Percentiles rank a stretch among this genome's conserved stretches.
Conservation (phyloP, 2,113 vertebrate genomes). For the Ellobius talpinus region DNA sequence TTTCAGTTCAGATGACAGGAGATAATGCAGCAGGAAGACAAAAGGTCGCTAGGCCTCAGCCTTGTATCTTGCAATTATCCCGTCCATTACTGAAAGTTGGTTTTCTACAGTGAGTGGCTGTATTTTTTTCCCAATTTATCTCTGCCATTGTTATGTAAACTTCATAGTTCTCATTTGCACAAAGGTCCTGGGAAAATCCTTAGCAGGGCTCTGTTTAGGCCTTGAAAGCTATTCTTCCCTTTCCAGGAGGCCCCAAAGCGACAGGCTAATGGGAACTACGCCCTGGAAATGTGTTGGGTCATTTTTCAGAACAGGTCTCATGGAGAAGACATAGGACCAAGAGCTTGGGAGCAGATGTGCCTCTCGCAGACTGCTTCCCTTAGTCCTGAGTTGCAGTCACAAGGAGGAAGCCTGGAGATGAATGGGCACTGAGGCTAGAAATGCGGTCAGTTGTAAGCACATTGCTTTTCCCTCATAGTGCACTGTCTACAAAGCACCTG, state of each 20-base stretch:
- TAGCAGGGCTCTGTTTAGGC: neutral
- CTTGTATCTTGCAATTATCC: neutral
- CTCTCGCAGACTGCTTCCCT: neutral
- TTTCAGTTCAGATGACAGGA: neutral
- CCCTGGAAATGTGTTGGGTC: constrained; percentile 10
- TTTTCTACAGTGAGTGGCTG: neutral
- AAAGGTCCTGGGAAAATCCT: neutral
- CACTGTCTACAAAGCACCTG: neutral
- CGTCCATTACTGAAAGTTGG: neutral
- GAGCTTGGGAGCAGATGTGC: neutral
- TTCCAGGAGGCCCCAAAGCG: neutral
- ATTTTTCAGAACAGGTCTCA: neutral
- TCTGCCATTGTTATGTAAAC: constrained; percentile 3
- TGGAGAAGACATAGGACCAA: neutral
- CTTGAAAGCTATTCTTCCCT: neutral
- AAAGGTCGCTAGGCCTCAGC: neutral
- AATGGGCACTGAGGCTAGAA: neutral
- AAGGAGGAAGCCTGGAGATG: constrained; percentile 3
- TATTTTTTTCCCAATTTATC: neutral
- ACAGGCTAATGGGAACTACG: neutral
- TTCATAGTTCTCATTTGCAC: neutral
- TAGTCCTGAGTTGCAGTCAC: neutral
- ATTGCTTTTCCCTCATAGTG: neutral
- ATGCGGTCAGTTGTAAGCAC: neutral
- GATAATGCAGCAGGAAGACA: neutral